Base-by-base conservation (phyloP, 2,797 vertebrate genomes). In the Hydrocynus forskahlii region DNA sequence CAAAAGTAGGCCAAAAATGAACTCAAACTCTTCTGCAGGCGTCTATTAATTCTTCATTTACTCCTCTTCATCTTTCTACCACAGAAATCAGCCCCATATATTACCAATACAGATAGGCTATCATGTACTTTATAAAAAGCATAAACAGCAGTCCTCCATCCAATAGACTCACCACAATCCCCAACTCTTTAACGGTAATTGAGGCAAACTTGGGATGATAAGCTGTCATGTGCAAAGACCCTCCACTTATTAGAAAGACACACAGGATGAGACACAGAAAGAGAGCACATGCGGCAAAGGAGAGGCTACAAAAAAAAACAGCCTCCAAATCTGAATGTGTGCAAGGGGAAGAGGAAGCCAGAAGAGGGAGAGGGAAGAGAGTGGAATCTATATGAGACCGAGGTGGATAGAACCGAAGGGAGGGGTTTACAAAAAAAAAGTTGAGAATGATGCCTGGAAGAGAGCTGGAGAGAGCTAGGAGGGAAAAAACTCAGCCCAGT, bases 151-250 rank as follows among this genome's bases (percentile, higher is more conserved):
- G 76, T 85, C 83, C 85, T 40, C 89, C 86, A 85, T 86, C 89
- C 91, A 90, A 89, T 90, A 90, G 89, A 89, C 90, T 86, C 88
- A 67, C 66, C n/a, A 78, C 66, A 75, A 57, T 88, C 89, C 89
- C 90, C 90, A 90, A 93, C 91, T 92, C 89, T 89, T 93, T 87
- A 92, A 91, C 91, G 59, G 93, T 96, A 97, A 97, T 96, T 96
- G 95, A 96, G 95, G 94, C 87, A 96, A 97, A 97, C 96, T 97
- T 97, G 96, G 94, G 92, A 96, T 98, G 92, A 96, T 98, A 97
- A 98, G 97, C 96, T 97, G 96, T 96, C 96, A 95, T 95, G 96
- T 94, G 94, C 95, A 97, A 96, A 97, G 96, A 96, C 92, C 92
- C 90, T 92, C 94, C 95, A 96, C 95, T 98, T 97, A 97, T 97